Conservation (phyloP, 2,888 invertebrate genomes). For the Noctua pronuba region DNA sequence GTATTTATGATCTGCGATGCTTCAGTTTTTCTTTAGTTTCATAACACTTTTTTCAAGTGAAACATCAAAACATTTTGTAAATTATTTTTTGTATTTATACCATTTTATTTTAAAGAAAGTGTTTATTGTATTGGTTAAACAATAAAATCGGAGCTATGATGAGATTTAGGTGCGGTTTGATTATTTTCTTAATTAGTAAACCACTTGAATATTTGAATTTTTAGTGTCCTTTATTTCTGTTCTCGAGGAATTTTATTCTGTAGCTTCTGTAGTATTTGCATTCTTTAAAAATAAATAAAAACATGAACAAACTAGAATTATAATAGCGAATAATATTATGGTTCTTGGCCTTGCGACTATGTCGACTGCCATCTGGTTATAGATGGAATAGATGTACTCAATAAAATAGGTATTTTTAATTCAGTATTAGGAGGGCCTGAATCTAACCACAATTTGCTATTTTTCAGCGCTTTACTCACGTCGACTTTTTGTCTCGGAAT, state of each 20-base stretch:
- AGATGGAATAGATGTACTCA: no score
- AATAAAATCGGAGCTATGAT: slow-evolving; percentile 56
- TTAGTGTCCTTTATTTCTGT: background rate
- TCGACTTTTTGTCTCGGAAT: slow-evolving; percentile 49
- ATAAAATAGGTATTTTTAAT: no score
- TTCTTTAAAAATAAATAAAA: background rate
- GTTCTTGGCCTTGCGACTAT: background rate
- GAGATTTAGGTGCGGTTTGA: slow-evolving; percentile 57
- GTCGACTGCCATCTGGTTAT: background rate
- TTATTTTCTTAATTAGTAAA: slow-evolving; percentile 41
- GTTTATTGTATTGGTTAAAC: slow-evolving; percentile 55
- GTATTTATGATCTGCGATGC: slow-evolving; percentile 20
- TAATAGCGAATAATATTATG: background rate
- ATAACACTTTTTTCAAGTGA: background rate
- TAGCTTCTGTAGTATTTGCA: background rate
- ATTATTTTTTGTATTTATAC: slow-evolving; percentile 25
- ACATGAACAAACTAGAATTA: background rate
- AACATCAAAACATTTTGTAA: slow-evolving; percentile 44
- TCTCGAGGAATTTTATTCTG: background rate
- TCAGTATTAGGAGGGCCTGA: background rate
- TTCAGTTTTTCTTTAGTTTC: slow-evolving; percentile 6
- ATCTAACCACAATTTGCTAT: background rate
- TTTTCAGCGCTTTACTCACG: slow-evolving; percentile 58
- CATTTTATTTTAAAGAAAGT: slow-evolving; percentile 46
- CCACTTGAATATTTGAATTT: background rate